These are phyloP conservation scores for Xenentodon cancila DNA, from an alignment of 2,797 vertebrate genomes.

Conservation along the genomic window DNA sequence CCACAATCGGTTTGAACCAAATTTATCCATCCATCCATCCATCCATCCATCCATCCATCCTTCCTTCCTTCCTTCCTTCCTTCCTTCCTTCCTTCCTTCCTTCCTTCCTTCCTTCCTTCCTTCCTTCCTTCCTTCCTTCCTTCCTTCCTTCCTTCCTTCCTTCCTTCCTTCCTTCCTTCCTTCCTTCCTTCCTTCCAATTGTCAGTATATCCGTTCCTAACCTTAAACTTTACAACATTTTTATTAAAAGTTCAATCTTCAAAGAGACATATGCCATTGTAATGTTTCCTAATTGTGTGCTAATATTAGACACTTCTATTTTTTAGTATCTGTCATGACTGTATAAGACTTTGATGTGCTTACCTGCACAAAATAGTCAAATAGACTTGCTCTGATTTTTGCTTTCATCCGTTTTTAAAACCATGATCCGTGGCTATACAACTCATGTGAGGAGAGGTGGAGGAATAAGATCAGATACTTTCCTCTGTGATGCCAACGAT, in stretches of 20 bases:
- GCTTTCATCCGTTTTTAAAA: constrained; percentile 14
- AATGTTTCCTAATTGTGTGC: constrained; percentile 4
- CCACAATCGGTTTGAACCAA: too few species aligned
- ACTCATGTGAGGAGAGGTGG: constrained; percentile 10
- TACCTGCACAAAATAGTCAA: constrained; percentile 14
- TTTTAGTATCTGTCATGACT: neutral
- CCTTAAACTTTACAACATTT: neutral
- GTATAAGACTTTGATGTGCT: constrained; percentile 8
- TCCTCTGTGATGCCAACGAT: neutral
- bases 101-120: too few species aligned
- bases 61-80: neutral
- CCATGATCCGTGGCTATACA: constrained; percentile 1
- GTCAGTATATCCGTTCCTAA: neutral
- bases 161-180: too few species aligned
- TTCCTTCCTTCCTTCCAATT: too few species aligned
- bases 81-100: neutral
- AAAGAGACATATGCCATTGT: constrained; percentile 3
- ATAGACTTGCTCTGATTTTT: constrained; percentile 36
- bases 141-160: too few species aligned
- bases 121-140: too few species aligned
- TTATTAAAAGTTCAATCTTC: neutral
- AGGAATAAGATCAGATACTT: neutral
- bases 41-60: too few species aligned
- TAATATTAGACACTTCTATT: constrained; percentile 45
- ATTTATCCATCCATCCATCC: too few species aligned